Evolutionary conservation across 2,888 invertebrate genomes (phyloP).

Genomic region (Caenorhabditis parvicauda): DNA sequence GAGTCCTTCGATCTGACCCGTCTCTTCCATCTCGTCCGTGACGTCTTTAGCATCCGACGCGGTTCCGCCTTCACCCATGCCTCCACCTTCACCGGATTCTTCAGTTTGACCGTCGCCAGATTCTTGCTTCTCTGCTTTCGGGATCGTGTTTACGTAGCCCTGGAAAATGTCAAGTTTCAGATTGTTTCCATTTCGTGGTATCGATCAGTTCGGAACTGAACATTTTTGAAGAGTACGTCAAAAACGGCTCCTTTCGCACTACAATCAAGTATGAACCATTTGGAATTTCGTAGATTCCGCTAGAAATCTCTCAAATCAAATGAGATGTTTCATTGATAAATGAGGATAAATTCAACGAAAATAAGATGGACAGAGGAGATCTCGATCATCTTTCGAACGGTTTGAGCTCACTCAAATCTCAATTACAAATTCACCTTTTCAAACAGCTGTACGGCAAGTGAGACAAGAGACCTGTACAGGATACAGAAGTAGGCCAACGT

Average conservation of each 20-base stretch:
- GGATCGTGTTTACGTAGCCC: conserved; percentile 84
- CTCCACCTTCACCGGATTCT: conserved; percentile 45
- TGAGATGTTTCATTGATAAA: too few relatives aligned
- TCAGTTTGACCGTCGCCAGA: conserved; percentile 69
- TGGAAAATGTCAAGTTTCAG: too few relatives aligned
- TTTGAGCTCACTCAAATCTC: not conserved
- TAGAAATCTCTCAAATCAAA: too few relatives aligned
- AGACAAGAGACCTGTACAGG: conserved; percentile 26
- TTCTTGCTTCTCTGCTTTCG: conserved; percentile 69
- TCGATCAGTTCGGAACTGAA: too few relatives aligned
- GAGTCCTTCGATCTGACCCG: conserved; percentile 59
- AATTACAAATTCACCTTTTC: conserved; percentile 19
- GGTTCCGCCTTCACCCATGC: conserved; percentile 51
- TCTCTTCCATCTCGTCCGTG: conserved; percentile 82
- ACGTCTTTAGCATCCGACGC: conserved; percentile 81
- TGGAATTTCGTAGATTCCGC: too few relatives aligned
- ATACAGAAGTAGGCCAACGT: conserved; percentile 8
- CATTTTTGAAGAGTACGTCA: too few relatives aligned
- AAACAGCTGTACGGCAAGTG: conserved; percentile 32
- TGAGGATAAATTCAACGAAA: too few relatives aligned
- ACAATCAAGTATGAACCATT: too few relatives aligned
- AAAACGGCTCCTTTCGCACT: too few relatives aligned
- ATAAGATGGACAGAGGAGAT: not conserved
- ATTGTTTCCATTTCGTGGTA: too few relatives aligned
- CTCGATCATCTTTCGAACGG: not conserved